Base-by-base conservation (phyloP, 2,797 vertebrate genomes). In the Onychomys torridus region DNA sequence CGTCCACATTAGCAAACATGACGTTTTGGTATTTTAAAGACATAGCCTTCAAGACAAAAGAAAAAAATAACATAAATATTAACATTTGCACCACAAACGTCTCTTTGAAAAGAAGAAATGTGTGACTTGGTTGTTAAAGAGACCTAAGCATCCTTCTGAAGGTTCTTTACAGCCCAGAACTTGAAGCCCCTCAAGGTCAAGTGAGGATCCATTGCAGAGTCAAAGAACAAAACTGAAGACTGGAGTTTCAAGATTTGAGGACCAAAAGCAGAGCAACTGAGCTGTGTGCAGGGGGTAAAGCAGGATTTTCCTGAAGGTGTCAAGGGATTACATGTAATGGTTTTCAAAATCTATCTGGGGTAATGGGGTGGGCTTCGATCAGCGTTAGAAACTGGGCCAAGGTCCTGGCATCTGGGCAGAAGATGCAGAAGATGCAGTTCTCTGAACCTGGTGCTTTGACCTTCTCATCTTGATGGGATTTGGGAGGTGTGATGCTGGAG, bases 1-100 rank as follows among this genome's bases (percentile, higher is more conserved):
- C 92, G 96, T 97, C 97, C 96, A 98, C 97, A 21, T 69, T 96
- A 79, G 93, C 97, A 96, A 98, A 98, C 34, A 79, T 19, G 61
- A 98, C 98, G 46, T 97, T 97, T 94, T 83, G 90, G 37, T 98
- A 98, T 79, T 17, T 0, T 81, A 91, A 73, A 0, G 4, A 94
- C 96, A 90, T 23, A 92, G 96, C 85, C 96, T 98, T 97, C 77
- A 95, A 95, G 95, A 96, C 29, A 94, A 98, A 96, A 91, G 63
- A 90, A 87, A 52, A 94, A 86, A 97, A 94, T 61, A 40, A 21
- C 27, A 5, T 84, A 83, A 76, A 57, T 65, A 79, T 75, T 63
- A 84, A 96, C 27, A 79, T 19, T 59, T 5, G 82, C 4, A 76
- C 3, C n/a, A 27, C 34, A 81, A 40, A 5, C 49, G 4, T 49